A percentile compares a stretch with the other conserved stretches of the same genome.
These are phyloP conservation scores for Drosophila funebris DNA, from an alignment of 1,140 invertebrate species.

Conservation along the genomic window DNA sequence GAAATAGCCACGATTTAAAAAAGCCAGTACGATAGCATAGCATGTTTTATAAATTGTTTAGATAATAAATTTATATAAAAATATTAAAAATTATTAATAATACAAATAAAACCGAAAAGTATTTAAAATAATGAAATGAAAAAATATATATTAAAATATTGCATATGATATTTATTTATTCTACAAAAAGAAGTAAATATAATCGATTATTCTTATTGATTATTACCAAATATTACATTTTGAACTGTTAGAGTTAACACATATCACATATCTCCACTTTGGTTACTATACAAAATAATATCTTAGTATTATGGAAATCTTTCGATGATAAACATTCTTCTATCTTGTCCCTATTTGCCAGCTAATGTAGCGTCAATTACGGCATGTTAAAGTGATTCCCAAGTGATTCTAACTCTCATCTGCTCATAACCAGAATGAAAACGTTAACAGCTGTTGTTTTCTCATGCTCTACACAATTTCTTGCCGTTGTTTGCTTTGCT, in stretches of 20 bases:
- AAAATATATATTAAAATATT: too few relatives aligned
- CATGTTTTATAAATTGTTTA: background rate
- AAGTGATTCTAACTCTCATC: background rate
- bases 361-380: slow-evolving; percentile 22
- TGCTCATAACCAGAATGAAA: slow-evolving; percentile 1
- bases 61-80: too few relatives aligned
- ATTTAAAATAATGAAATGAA: too few relatives aligned
- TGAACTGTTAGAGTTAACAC: too few relatives aligned
- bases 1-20: background rate
- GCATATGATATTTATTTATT: too few relatives aligned
- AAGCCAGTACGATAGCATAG: slow-evolving; percentile 6
- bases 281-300: background rate
- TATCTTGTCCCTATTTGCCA: background rate
- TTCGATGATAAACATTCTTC: background rate
- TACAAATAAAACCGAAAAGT: background rate
- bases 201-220: too few relatives aligned
- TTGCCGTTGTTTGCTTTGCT: slow-evolving; percentile 28
- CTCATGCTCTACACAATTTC: slow-evolving; percentile 35
- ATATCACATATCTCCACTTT: too few relatives aligned
- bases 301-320: background rate
- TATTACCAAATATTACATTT: too few relatives aligned
- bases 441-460: slow-evolving; percentile 36
- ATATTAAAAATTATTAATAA: background rate
- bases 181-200: too few relatives aligned
- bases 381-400: background rate